Evolutionary conservation across 1,140 invertebrate genomes (phyloP).

Genomic region (Chironomus tepperi): DNA sequence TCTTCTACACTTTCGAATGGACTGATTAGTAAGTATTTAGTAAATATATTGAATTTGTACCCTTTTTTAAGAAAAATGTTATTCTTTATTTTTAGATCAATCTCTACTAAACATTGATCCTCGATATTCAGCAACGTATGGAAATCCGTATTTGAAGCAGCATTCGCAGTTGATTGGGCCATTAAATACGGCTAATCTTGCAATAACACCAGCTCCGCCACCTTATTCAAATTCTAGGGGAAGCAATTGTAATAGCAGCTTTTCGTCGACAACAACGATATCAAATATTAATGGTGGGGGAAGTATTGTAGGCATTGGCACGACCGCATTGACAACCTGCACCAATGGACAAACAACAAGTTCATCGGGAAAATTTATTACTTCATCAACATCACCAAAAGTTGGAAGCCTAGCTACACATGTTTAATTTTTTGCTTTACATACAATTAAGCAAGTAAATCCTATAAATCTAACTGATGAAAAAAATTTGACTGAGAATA

Average conservation of each 20-base stretch:
- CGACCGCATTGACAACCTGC: slow-evolving; percentile 1
- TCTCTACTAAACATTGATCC: slow-evolving; percentile 54
- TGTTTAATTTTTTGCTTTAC: slow-evolving; percentile 31
- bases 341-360: slow-evolving; percentile 31
- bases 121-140: slow-evolving; percentile 77
- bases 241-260: slow-evolving; percentile 6
- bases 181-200: slow-evolving; percentile 57
- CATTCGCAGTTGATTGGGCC: slow-evolving; percentile 42
- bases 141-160: slow-evolving; percentile 73
- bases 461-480: background rate
- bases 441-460: background rate
- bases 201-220: slow-evolving; percentile 67
- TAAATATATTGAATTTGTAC: too few species aligned
- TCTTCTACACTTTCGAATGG: slow-evolving; percentile 33
- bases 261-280: slow-evolving; percentile 23
- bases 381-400: slow-evolving; percentile 37
- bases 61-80: too few species aligned
- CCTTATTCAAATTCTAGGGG: slow-evolving; percentile 48
- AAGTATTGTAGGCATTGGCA: slow-evolving; percentile 30
- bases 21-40: slow-evolving; percentile 33
- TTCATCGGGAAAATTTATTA: slow-evolving; percentile 39
- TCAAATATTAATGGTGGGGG: slow-evolving; percentile 31
- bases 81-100: slow-evolving; percentile 39
- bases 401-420: slow-evolving; percentile 38
- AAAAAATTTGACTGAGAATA: background rate